Evolutionary conservation across 53 echinoderm and acorn worm species (phyloP), one percentile per base, ranked within the genome.

Genomic region (Temnopleurus reevesii): DNA sequence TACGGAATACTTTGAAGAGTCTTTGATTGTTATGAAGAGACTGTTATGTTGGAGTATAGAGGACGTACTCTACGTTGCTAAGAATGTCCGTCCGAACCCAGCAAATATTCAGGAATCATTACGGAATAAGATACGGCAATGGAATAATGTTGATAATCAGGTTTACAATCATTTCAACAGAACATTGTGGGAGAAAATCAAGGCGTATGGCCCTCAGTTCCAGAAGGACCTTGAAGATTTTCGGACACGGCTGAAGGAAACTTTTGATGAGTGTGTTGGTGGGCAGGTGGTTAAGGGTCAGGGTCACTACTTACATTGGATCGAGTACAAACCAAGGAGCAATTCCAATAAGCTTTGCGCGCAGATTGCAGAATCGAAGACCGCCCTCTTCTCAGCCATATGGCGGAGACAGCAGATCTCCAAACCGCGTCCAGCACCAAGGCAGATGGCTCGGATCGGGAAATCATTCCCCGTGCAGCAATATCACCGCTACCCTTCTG

Each of bases 1-100:
- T 15, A 96, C 96, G 0, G 94, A 96, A 38, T 96, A 96, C 46
- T 89, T 93, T 38, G 93, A 96, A 9, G 96, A 96, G 64, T 96
- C 96, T 0, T 60, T 96, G 29, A 31, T 96, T n/a, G 49, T 96
- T 1, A 63, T 96, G 36, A 93, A 89, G 76, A 91, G 80, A 59
- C 18, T 71, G 25, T 55, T 96, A 26, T 93, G 94, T 43, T 96
- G 96, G 96, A 76, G 88, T 33, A 56, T 77, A 33, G 85, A 90
- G 26, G 96, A 96, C 51, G 89, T 93, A 31, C 35, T 96, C 5
- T 96, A 91, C 89, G 81, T 96, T 17, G 53, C 93, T n/a, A 96
- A 93, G 81, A 96, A 96, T 59, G 76, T 86, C 36, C 89, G 96
- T 23, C 90, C 92, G n/a, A 77, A 91, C 45, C 56, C 77, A 28